phyloP scores from a whole-genome alignment of 2,888 invertebrate species.

The Ernsta delagoae region DNA sequence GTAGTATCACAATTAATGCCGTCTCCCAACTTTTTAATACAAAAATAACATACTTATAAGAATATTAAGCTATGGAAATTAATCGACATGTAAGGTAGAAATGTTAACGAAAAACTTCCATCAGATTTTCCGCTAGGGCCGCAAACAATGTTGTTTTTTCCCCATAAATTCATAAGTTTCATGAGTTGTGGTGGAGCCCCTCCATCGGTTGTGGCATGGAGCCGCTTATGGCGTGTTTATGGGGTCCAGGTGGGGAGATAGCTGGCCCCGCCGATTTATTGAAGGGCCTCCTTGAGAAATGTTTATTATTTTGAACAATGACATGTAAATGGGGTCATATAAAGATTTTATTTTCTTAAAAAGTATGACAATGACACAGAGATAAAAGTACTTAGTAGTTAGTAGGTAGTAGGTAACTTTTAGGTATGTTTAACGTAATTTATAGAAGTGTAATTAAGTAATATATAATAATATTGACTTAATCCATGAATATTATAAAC shows the following conservation, averaged over 20 bases:
- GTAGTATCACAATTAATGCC: too few species aligned
- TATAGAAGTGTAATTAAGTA: too few species aligned
- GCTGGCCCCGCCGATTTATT: slow-evolving; percentile 19
- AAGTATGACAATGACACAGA: too few species aligned
- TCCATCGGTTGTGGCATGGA: slow-evolving; percentile 55
- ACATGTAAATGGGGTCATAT: background rate
- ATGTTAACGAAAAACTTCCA: background rate
- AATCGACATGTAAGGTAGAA: background rate
- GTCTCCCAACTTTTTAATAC: too few species aligned
- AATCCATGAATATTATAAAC: too few species aligned
- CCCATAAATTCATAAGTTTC: slow-evolving; percentile 68
- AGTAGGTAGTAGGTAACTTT: too few species aligned
- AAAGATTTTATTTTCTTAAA: too few species aligned
- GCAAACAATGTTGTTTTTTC: slow-evolving; percentile 59
- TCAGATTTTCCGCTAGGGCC: slow-evolving; percentile 18
- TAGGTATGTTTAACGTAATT: too few species aligned
- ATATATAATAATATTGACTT: too few species aligned
- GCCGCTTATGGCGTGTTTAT: slow-evolving; percentile 60
- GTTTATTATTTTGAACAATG: slow-evolving; percentile 33
- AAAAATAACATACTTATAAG: too few species aligned
- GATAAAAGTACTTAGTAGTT: too few species aligned
- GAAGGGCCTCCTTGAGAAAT: slow-evolving; percentile 31
- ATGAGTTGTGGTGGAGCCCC: slow-evolving; percentile 46
- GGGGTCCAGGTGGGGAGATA: slow-evolving; percentile 48
- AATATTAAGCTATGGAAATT: background rate